phyloP scores from a whole-genome alignment of 1,140 invertebrate species.

The Lutraria rhynchaena region DNA sequence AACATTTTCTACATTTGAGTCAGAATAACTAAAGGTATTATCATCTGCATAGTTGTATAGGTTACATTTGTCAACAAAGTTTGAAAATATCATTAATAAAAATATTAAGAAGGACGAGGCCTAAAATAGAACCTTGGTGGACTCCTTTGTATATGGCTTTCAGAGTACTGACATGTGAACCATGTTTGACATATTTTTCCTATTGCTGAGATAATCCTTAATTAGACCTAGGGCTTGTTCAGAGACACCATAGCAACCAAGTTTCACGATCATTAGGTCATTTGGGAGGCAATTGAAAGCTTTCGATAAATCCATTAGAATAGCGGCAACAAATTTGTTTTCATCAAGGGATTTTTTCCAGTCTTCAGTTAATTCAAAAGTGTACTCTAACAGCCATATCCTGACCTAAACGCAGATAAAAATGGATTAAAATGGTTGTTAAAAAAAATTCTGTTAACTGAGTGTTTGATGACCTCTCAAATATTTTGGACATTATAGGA shows the following conservation, averaged over 20 bases:
- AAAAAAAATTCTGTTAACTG: conserved; percentile 27
- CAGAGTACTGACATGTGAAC: neutral
- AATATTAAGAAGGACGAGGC: neutral
- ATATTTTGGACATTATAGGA: conserved; percentile 23
- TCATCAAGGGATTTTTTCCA: conserved; percentile 42
- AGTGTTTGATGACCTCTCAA: conserved; percentile 34
- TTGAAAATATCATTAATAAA: no score
- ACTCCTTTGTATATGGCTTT: neutral
- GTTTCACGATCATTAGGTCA: conserved; percentile 23
- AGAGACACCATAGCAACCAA: conserved; percentile 14
- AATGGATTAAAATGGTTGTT: conserved; percentile 34
- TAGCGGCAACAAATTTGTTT: conserved; percentile 32
- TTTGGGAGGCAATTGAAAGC: conserved; percentile 39
- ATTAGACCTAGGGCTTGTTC: conserved; percentile 18
- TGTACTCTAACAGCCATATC: conserved; percentile 31
- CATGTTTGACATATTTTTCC: conserved; percentile 29
- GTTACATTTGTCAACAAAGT: no score
- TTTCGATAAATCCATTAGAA: conserved; percentile 50
- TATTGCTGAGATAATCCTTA: neutral
- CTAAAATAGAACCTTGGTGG: conserved; percentile 12
- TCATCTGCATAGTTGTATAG: no score
- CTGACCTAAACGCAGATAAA: conserved; percentile 24
- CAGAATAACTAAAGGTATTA: conserved; percentile 25
- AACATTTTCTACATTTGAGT: neutral
- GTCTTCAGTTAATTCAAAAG: conserved; percentile 18